Evolutionary conservation across 2,888 invertebrate genomes (phyloP).

Genomic region (Heliconius ismenius): DNA sequence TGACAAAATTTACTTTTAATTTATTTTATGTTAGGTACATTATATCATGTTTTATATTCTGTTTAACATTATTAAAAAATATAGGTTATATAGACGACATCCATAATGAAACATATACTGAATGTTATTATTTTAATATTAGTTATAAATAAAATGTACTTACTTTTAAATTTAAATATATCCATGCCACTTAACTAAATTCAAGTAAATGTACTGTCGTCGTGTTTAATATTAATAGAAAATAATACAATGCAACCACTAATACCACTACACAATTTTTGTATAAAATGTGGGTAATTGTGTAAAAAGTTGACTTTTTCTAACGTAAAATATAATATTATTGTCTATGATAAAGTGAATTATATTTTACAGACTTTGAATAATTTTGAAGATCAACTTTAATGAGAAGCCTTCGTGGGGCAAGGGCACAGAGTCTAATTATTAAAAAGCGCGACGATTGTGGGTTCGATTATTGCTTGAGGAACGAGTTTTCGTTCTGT

Average conservation of each 20-base stretch:
- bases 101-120: background rate
- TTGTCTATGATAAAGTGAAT: background rate
- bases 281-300: conserved; percentile 2
- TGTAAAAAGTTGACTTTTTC: conserved; percentile 2
- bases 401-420: background rate
- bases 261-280: background rate
- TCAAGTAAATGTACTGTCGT: conserved; percentile 46
- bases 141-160: background rate
- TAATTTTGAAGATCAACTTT: background rate
- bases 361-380: background rate
- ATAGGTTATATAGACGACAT: too few relatives aligned
- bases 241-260: background rate
- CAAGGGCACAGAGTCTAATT: background rate
- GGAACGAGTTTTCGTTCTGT: background rate
- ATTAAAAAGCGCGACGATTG: background rate
- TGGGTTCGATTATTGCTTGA: background rate
- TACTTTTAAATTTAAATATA: conserved; percentile 12
- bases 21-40: too few relatives aligned
- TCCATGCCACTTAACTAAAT: background rate
- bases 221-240: conserved; percentile 10
- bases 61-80: too few relatives aligned
- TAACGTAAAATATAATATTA: background rate
- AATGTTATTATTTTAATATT: background rate
- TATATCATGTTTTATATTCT: too few relatives aligned
- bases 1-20: too few relatives aligned